Percentiles rank a stretch among this genome's conserved stretches.
phyloP scores from a whole-genome alignment of 2,888 invertebrate species.

The Napeogenes inachia region DNA sequence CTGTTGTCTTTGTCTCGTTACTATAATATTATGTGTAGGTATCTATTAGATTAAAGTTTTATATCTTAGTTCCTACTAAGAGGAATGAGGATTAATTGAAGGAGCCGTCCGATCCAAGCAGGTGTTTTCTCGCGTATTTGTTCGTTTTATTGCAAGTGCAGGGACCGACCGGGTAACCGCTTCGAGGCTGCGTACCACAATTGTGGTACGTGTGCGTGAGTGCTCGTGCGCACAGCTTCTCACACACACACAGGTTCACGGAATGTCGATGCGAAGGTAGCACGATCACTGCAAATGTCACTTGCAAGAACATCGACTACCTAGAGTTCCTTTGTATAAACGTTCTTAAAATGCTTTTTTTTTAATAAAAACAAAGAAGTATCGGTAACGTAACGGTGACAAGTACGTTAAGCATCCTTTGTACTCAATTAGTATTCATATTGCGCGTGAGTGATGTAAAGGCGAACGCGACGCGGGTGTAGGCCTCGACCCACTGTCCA shows the following conservation, averaged over 20 bases:
- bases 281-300: conserved; percentile 16
- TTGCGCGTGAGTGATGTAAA: conserved; percentile 1
- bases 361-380: neutral
- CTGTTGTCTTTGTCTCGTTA: too few relatives aligned
- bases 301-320: conserved; percentile 2
- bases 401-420: neutral
- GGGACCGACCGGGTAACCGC: conserved; percentile 16
- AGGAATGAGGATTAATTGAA: too few relatives aligned
- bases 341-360: neutral
- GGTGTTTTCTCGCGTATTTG: conserved; percentile 12
- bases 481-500: conserved; percentile 7
- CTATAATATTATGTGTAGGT: too few relatives aligned
- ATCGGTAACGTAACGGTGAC: conserved; percentile 1
- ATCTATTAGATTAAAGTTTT: too few relatives aligned
- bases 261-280: conserved; percentile 16
- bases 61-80: too few relatives aligned
- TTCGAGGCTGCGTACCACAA: conserved; percentile 10
- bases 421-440: conserved; percentile 10
- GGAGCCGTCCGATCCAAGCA: conserved; percentile 6
- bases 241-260: neutral
- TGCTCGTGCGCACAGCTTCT: neutral
- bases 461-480: neutral
- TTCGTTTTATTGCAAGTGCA: conserved; percentile 15
- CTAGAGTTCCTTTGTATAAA: neutral
- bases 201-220: neutral